Evolutionary conservation across 1,140 invertebrate genomes (phyloP), one percentile per base, ranked within the genome.

Genomic region (Hypsibius dujardini): DNA sequence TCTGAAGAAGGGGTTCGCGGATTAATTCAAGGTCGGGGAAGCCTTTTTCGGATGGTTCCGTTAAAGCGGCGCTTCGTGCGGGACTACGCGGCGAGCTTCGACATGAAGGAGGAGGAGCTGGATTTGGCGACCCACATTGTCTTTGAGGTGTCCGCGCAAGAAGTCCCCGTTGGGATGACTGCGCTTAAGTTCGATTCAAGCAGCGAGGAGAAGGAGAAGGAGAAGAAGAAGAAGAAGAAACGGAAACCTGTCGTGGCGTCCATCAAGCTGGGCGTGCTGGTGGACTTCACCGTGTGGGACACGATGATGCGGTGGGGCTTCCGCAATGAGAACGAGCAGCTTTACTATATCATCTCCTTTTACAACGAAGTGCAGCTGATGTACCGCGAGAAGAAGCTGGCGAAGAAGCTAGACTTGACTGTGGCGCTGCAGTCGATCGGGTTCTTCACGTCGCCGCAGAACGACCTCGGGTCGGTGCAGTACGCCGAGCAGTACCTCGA

Each of bases 221-320:
- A 56, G 50, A 56, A 56, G n/a, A 56, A 56, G 50, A 56, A 56
- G 50, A 56, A 56, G 50, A 56, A 56, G 50, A 56, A 56, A n/a
- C 7, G n/a, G 50, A 56, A 56, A 56, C 7, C 50, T 7, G n/a
- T 56, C 7, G n/a, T 7, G n/a, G 50, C 50, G 7, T 56, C 50
- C 7, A 56, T 56, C 7, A 56, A 56, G 50, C 50, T 56, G 50
- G 50, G 50, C n/a, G 50, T 56, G 50, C 50, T 56, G 50, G n/a
- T 56, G 7, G 50, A 56, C n/a, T 56, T 7, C n/a, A 56, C 7
- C n/a, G 50, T 56, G 50, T 56, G n/a, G 7, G 50, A 56, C 7
- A n/a, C n/a, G 50, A 7, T 56, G 50, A 56, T 7, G 50, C 7
- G n/a, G 50, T 56, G 50, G 50, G 50, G 50, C 7, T 56, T 56